Conservation (phyloP, 2,113 vertebrate species). For the Proteles cristata region DNA sequence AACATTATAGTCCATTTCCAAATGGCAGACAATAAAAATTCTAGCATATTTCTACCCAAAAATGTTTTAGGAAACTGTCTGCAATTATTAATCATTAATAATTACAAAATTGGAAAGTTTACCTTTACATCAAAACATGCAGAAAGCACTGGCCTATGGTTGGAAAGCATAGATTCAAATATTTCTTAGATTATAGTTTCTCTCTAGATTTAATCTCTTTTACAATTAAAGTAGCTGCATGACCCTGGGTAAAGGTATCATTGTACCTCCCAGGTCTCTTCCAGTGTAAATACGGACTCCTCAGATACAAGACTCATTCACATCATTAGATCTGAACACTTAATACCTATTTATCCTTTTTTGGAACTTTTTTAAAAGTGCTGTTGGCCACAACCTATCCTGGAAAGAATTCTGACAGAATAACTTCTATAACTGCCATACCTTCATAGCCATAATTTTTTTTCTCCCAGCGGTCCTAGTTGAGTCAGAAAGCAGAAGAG, state of each 20-base stretch:
- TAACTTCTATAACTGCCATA: background rate
- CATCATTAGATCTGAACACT: background rate
- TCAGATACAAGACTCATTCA: background rate
- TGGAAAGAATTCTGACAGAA: background rate
- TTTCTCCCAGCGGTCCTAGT: background rate
- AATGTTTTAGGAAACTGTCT: background rate
- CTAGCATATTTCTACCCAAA: background rate
- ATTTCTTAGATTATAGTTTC: background rate
- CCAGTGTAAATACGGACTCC: background rate
- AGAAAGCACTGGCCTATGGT: background rate
- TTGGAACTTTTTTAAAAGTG: background rate
- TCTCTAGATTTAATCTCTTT: background rate
- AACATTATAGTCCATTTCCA: background rate
- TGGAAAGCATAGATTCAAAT: background rate
- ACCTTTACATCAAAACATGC: background rate
- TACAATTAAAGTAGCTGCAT: background rate
- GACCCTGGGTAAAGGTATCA: background rate
- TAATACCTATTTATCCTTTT: background rate
- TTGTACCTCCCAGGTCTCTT: background rate
- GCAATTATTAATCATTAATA: background rate
- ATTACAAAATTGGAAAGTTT: background rate
- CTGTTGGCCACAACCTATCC: background rate
- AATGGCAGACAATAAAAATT: background rate
- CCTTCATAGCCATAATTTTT: background rate
- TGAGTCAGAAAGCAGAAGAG: background rate